phyloP scores from a whole-genome alignment of 2,888 invertebrate species.

The Melanostoma scalare region DNA sequence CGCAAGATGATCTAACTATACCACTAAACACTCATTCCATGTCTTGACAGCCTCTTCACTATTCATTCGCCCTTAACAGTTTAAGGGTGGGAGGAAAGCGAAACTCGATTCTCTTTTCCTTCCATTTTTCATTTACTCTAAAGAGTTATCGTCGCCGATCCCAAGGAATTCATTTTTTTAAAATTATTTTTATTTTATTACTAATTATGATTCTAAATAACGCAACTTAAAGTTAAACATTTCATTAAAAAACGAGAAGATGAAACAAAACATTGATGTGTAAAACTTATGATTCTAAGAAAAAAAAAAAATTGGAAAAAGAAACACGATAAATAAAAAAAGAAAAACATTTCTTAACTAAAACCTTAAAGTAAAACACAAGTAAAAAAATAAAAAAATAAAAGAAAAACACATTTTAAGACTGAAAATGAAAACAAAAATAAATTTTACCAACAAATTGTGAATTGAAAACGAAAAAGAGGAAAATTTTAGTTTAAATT shows the following conservation, averaged over 20 bases:
- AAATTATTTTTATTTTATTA: slow-evolving; percentile 6
- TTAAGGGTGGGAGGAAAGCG: neutral
- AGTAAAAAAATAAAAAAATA: slow-evolving; percentile 17
- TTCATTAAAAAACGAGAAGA: slow-evolving; percentile 5
- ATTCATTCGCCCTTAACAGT: no score
- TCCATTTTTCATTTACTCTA: neutral
- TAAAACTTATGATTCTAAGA: slow-evolving; percentile 66
- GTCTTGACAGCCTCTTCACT: no score
- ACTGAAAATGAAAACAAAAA: slow-evolving; percentile 61
- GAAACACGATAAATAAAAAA: slow-evolving; percentile 37
- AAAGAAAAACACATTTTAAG: slow-evolving; percentile 66
- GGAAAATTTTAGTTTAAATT: neutral
- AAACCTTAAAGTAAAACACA: slow-evolving; percentile 21
- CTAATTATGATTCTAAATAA: neutral
- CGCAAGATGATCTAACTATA: no score
- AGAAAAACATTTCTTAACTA: slow-evolving; percentile 51
- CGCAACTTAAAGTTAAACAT: slow-evolving; percentile 57
- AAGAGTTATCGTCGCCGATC: neutral
- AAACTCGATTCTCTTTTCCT: no score
- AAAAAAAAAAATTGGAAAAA: slow-evolving; percentile 17
- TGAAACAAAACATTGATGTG: slow-evolving; percentile 42
- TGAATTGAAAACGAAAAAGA: slow-evolving; percentile 55
- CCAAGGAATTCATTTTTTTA: neutral
- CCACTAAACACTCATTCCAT: no score
- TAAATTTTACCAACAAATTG: slow-evolving; percentile 47